Base-by-base conservation (phyloP, 2,888 invertebrate genomes). In the Muscina levida region DNA sequence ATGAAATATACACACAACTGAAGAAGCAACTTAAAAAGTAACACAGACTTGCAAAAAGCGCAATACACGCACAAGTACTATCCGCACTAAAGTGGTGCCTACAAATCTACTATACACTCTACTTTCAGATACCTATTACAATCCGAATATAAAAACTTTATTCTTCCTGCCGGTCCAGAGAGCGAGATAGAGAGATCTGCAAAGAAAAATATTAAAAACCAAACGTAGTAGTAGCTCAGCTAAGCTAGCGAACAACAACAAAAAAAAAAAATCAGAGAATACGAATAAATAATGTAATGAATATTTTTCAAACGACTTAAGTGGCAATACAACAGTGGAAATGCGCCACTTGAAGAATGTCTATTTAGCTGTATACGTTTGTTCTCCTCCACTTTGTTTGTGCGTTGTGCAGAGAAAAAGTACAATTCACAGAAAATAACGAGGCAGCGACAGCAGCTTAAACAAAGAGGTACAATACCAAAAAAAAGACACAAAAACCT, bases 201-300 rank as follows among this genome's bases (percentile, higher is more conserved):
- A 19, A 19, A 42, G 13, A 42, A 42, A 62, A 62, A 62, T 62
- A 62, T 39, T 62, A 62, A 42, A 42, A 62, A 19, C 62, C 62
- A 62, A 62, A 62, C 37, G 39, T 59, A 22, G 62, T 37, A 42
- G 13, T 31, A 5, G 62, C 62, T 62, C 22, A 5, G 3, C 31
- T 8, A 3, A 5, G 31, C 31, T n/a, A 37, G 19, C 37, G n/a
- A n/a, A 17, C 26, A 37, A n/a, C 22, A 42, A 0, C 19, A 39
- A 70, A 70, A 73, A 0, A 56, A 68, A 11, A 53, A 17, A 13
- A 17, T 42, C 22, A 68, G 11, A 15, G 26, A 62, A 68, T 62
- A 19, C 15, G 76, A 70, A 68, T 72, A 65, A 65, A 48, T 82
- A 82, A 83, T 84, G 79, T 76, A 82, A 82, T 82, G 82, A 82